phyloP scores from a whole-genome alignment of 2,113 vertebrate species.

The Gavialis gangeticus region DNA sequence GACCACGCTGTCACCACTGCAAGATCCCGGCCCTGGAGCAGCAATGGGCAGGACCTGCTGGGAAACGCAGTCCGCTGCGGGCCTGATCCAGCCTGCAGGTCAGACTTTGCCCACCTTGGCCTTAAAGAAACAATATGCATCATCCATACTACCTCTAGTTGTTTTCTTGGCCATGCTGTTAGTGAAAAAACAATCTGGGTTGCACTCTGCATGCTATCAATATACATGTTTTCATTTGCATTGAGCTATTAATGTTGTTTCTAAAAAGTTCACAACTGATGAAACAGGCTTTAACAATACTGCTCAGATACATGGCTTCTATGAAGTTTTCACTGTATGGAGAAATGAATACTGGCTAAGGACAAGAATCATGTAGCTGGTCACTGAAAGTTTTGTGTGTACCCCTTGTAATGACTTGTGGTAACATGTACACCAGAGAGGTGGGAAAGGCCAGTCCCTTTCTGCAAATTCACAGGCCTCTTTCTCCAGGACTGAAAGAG shows the following conservation, averaged over 20 bases:
- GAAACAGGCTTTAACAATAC: neutral
- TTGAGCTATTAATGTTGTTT: neutral
- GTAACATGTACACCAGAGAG: rapidly evolving
- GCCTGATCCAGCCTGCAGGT: too few relatives aligned
- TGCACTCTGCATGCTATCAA: neutral
- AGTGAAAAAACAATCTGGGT: neutral
- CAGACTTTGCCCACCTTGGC: too few relatives aligned
- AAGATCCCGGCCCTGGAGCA: too few relatives aligned
- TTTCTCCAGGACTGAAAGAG: neutral
- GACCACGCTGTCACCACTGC: too few relatives aligned
- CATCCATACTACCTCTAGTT: neutral
- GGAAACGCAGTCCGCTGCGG: too few relatives aligned
- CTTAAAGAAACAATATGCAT: too few relatives aligned
- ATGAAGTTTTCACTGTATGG: neutral
- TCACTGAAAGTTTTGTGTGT: neutral
- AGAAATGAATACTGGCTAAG: neutral
- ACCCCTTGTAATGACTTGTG: neutral
- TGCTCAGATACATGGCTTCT: neutral
- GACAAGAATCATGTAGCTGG: neutral
- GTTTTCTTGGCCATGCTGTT: neutral
- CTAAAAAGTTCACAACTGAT: neutral
- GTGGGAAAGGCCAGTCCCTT: neutral
- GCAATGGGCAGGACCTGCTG: too few relatives aligned
- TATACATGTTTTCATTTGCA: neutral
- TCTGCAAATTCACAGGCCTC: neutral